Base-by-base conservation (phyloP, 2,113 vertebrate genomes). In the Eira barbara region DNA sequence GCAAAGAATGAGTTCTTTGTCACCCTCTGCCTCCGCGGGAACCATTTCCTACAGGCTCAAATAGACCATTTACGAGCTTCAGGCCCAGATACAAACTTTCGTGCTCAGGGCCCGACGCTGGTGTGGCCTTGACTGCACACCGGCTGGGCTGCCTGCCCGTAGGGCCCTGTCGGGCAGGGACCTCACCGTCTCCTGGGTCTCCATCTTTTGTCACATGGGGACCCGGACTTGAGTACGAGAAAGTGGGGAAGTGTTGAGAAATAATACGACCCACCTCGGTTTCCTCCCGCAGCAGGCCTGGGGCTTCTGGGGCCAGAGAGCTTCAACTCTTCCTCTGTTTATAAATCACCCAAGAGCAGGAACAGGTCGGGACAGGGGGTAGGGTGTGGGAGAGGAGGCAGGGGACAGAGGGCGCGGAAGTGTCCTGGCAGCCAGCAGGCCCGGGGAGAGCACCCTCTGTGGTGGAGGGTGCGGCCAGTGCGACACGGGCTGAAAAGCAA, bases 251-350 rank as follows among this genome's bases (percentile, higher is more conserved):
- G 25, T 42, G 21, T 17, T 31, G 39, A 94, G 65, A 42, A 5
- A 3, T n/a, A 81, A 71, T 14, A 29, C 42, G 63, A 29, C 65
- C 21, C 1, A 9, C 69, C 82, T 42, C 52, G 34, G 14, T 91
- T 79, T n/a, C 69, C 17, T 49, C 80, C 83, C 61, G 47, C 69
- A 25, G 81, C 45, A 65, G 45, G 45, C 47, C 39, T 23, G 25
- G 89, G 71, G 34, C 87, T 57, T 84, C 61, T n/a, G 63, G 69
- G 59, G 65, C 34, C 42, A 17, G 27, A 59, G 78, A 81, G 27
- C 83, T 47, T 47, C 20, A n/a, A 78, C 80, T 86, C 55, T 79
- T 65, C 27, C 85, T 90, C 87, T 91, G 86, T 94, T 96, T 83
- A 49, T 49, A 74, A 89, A 42, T 80, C 61, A 36, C 61, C 55